Evolutionary conservation across 1,140 invertebrate genomes (phyloP).

Genomic region (Daktulosphaira vitifoliae): DNA sequence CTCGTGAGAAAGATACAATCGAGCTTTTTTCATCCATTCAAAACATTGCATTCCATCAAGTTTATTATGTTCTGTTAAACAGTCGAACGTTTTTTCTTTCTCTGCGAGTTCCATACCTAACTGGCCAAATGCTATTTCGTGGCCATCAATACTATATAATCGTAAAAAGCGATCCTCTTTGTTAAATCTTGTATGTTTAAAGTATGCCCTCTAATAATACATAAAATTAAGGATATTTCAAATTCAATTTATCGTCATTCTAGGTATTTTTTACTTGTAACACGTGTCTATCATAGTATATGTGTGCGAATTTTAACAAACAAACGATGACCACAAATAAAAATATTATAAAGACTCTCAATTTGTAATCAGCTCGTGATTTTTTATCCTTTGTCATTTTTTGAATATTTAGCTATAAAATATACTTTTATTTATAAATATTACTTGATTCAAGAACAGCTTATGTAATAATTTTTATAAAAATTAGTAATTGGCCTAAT

Average conservation of each 20-base stretch:
- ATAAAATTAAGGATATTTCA: not conserved
- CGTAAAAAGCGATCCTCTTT: slow-evolving; percentile 64
- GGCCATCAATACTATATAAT: slow-evolving; percentile 59
- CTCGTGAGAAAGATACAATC: slow-evolving; percentile 56
- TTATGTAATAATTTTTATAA: no score
- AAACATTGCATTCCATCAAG: slow-evolving; percentile 56
- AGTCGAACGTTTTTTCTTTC: slow-evolving; percentile 58
- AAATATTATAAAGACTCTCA: slow-evolving; percentile 67
- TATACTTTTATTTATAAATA: not conserved
- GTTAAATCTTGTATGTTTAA: slow-evolving; percentile 73
- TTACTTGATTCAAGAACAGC: not conserved
- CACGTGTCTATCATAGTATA: slow-evolving; percentile 72
- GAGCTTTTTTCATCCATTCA: slow-evolving; percentile 66
- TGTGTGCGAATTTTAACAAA: slow-evolving; percentile 70
- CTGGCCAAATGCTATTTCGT: slow-evolving; percentile 60
- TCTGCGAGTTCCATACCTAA: slow-evolving; percentile 52
- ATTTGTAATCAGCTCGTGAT: slow-evolving; percentile 54
- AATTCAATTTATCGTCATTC: not conserved
- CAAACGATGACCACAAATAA: slow-evolving; percentile 71
- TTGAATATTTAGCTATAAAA: slow-evolving; percentile 47
- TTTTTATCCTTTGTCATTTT: slow-evolving; percentile 46
- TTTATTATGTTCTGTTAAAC: slow-evolving; percentile 54
- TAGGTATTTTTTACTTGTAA: slow-evolving; percentile 46
- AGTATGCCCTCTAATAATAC: slow-evolving; percentile 73
- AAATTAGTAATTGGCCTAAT: no score